Conservation (phyloP, 2,888 invertebrate species). For the Cacoxenus indagator region DNA sequence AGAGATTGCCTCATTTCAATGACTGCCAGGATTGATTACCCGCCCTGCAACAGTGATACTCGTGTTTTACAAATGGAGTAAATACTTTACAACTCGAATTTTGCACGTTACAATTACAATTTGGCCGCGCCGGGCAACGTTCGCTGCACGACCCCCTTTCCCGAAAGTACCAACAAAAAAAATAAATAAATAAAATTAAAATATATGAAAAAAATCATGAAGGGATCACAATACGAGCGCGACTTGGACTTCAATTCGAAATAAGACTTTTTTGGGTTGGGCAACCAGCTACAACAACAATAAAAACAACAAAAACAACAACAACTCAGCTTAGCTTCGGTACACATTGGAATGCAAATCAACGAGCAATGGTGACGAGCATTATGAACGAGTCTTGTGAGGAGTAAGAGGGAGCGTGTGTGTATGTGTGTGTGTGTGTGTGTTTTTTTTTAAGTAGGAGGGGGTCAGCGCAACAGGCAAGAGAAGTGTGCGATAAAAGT, state of each 20-base stretch:
- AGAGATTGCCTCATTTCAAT: slow-evolving; percentile 3
- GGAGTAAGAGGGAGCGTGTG: neutral
- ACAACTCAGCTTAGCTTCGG: slow-evolving; percentile 25
- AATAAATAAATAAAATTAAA: neutral
- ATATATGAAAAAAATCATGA: too few species aligned
- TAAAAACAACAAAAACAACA: slow-evolving; percentile 36
- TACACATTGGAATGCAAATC: slow-evolving; percentile 67
- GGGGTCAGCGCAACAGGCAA: slow-evolving; percentile 2
- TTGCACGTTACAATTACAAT: slow-evolving; percentile 58
- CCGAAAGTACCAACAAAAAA: neutral
- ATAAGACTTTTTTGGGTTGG: slow-evolving; percentile 20
- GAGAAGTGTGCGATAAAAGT: slow-evolving; percentile 56
- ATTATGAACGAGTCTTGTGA: neutral
- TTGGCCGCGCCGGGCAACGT: neutral
- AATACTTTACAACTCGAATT: slow-evolving; percentile 41
- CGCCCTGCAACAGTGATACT: slow-evolving; percentile 60
- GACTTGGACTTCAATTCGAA: slow-evolving; percentile 10
- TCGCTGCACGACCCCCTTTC: neutral
- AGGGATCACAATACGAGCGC: neutral
- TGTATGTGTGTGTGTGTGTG: slow-evolving; percentile 16
- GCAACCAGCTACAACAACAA: neutral
- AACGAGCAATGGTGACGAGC: slow-evolving; percentile 34
- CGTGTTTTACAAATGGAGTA: slow-evolving; percentile 57
- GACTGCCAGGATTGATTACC: slow-evolving; percentile 52
- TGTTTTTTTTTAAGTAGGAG: too few species aligned